Evolutionary conservation across 2,113 vertebrate species (phyloP), one percentile per base, ranked within the genome.

Genomic region (Bostrychus sinensis): DNA sequence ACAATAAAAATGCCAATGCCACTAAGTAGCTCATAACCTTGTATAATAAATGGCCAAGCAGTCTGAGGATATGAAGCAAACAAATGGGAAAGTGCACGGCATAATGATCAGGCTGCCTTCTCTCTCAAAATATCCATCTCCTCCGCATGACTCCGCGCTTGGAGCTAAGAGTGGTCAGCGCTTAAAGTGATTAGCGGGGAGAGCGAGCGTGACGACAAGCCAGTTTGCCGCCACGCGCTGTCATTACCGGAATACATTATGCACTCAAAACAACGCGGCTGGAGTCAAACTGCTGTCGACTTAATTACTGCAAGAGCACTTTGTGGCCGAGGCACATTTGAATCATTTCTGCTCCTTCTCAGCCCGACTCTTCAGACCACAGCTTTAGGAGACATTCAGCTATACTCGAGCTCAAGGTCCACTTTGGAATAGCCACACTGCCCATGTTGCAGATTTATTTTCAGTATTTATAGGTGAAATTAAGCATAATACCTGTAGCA

Each of bases 201-300:
- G 85, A 80, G 76, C 16, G 69, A 83, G 84, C 61, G 67, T 81
- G 86, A 89, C 72, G 60, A 73, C 74, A 66, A 74, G 74, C 77
- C 81, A 63, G 80, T 88, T 84, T 81, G 72, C 64, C 1, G 64
- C 79, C 48, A 48, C 34, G 62, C 81, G 28, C 71, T 70, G 75
- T 87, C 85, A 82, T 86, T 87, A 87, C 63, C 72, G 78, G 82
- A 87, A 85, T 62, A 83, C 82, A 88, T 87, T 88, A 85, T 85
- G 79, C 78, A 78, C 72, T 78, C 70, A 69, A 72, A 78, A 68
- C 73, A 68, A 74, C 86, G 68, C 72, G 65, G 68, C 70, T 66
- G 78, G 77, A 86, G 78, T 72, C 81, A 84, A 84, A 80, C 77
- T 81, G 70, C 88, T 81, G 81, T 75, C 62, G 74, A 86, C 84